Evolutionary conservation across 2,888 invertebrate genomes (phyloP).

Genomic region (Oligia strigilis): DNA sequence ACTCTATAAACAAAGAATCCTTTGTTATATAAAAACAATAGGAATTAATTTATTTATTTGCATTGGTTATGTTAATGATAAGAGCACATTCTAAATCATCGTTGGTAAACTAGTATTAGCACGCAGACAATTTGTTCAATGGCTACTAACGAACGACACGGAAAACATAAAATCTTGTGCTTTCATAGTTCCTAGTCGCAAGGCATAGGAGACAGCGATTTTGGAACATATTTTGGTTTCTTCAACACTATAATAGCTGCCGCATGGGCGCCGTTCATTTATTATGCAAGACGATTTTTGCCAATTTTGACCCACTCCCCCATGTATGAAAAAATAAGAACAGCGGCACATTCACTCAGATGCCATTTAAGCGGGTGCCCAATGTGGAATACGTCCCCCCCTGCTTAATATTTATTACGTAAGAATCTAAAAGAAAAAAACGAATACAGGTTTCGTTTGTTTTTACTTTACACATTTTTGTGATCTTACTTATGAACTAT

Average conservation of each 20-base stretch:
- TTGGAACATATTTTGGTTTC: not conserved
- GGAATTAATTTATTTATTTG: constrained; percentile 49
- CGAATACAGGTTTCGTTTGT: too few relatives aligned
- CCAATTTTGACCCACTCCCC: too few relatives aligned
- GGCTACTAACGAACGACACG: constrained; percentile 69
- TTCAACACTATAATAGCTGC: not conserved
- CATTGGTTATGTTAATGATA: constrained; percentile 52
- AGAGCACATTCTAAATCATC: constrained; percentile 55
- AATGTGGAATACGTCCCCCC: too few relatives aligned
- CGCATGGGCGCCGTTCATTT: too few relatives aligned
- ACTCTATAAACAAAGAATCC: constrained; percentile 22
- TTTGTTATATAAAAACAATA: constrained; percentile 53
- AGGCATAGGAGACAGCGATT: constrained; percentile 51
- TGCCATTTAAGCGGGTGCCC: too few relatives aligned
- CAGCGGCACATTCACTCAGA: too few relatives aligned
- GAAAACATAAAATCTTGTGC: constrained; percentile 70
- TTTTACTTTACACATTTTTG: too few relatives aligned
- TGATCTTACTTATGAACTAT: too few relatives aligned
- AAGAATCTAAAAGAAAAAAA: too few relatives aligned
- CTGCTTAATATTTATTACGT: too few relatives aligned
- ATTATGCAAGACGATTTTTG: too few relatives aligned
- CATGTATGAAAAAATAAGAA: too few relatives aligned
- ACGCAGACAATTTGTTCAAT: constrained; percentile 71
- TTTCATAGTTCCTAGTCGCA: constrained; percentile 67
- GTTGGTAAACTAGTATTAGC: constrained; percentile 46